phyloP scores from a whole-genome alignment of 2,797 vertebrate genomes.

The Hephaestus fuliginosus region DNA sequence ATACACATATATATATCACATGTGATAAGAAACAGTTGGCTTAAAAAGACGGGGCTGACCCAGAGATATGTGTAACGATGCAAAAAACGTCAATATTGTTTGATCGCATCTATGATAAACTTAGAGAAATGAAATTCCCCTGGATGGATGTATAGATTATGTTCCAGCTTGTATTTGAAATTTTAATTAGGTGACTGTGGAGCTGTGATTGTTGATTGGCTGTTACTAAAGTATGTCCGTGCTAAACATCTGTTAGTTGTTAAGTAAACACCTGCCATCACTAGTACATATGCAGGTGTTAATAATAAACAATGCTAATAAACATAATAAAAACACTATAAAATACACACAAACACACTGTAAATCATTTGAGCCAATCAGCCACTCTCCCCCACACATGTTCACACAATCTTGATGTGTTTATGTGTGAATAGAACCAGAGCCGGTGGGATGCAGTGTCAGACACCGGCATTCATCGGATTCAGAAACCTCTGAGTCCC shows the following conservation, averaged over 20 bases:
- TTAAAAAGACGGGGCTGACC: not conserved
- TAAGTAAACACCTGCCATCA: slow-evolving; percentile 44
- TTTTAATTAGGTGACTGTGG: not conserved
- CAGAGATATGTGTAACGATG: not conserved
- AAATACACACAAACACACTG: slow-evolving; percentile 36
- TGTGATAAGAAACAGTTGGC: not conserved
- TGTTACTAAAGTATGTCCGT: slow-evolving; percentile 5
- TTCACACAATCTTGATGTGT: slow-evolving; percentile 30
- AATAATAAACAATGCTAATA: not conserved
- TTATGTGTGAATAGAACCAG: slow-evolving; percentile 63
- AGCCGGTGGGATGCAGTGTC: slow-evolving; percentile 66
- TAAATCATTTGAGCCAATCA: not conserved
- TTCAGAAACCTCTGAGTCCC: slow-evolving; percentile 44
- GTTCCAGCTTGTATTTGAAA: slow-evolving; percentile 14
- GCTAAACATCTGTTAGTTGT: slow-evolving; percentile 46
- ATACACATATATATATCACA: not conserved
- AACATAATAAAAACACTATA: slow-evolving; percentile 43
- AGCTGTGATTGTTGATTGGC: slow-evolving; percentile 10
- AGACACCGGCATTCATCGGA: slow-evolving; percentile 58
- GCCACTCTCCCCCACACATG: not conserved
- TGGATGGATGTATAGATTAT: not conserved
- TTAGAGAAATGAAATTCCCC: not conserved
- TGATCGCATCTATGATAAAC: slow-evolving; percentile 4
- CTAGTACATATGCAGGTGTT: slow-evolving; percentile 1
- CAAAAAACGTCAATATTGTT: not conserved